Percentiles rank a stretch among this genome's conserved stretches.
Evolutionary conservation across 2,888 invertebrate genomes (phyloP).

Genomic region (Pelosia muscerda): DNA sequence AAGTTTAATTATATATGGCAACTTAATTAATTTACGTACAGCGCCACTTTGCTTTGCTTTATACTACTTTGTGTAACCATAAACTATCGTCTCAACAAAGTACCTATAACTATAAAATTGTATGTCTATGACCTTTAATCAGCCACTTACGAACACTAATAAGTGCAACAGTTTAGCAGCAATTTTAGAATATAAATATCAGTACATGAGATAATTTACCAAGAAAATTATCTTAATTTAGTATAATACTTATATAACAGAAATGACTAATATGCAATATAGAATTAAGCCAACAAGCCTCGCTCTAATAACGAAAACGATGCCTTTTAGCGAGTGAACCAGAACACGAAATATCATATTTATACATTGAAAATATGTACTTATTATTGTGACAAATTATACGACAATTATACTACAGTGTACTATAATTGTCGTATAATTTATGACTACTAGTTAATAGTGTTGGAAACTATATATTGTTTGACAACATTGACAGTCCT

Average conservation of each 20-base stretch:
- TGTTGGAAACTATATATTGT: slow-evolving; percentile 24
- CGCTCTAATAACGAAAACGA: slow-evolving; percentile 34
- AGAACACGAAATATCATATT: slow-evolving; percentile 45
- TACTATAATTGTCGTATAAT: slow-evolving; percentile 35
- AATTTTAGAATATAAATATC: neutral
- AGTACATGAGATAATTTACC: neutral
- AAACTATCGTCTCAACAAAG: no score
- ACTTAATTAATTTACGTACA: no score
- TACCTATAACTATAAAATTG: no score
- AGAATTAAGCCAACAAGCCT: slow-evolving; percentile 29
- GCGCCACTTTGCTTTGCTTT: no score
- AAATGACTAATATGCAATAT: slow-evolving; percentile 12
- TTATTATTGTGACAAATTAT: neutral
- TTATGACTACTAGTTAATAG: slow-evolving; percentile 27
- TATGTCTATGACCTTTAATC: neutral
- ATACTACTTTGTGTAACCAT: no score
- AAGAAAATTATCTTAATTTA: neutral
- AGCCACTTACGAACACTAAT: neutral
- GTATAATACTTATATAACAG: slow-evolving; percentile 11
- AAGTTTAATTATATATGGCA: no score
- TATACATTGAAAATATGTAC: slow-evolving; percentile 30
- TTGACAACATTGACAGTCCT: slow-evolving; percentile 19
- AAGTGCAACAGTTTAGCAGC: neutral
- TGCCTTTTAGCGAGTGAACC: slow-evolving; percentile 42
- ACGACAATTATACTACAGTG: slow-evolving; percentile 4